Evolutionary conservation across 2,113 vertebrate genomes (phyloP).

Genomic region (Callorhinus ursinus): DNA sequence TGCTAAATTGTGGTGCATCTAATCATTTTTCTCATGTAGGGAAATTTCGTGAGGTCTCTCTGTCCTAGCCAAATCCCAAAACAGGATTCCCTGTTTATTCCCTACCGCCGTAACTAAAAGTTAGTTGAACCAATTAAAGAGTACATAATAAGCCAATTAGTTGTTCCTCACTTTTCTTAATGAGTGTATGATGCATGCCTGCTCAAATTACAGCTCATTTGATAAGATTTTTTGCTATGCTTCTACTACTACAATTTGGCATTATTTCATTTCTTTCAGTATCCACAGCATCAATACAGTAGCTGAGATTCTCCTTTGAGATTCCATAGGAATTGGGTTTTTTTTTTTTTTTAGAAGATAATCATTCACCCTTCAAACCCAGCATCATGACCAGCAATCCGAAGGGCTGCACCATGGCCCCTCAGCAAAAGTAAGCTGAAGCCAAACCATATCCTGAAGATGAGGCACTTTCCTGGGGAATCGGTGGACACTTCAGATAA

Average conservation of each 20-base stretch:
- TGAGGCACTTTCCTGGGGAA: neutral
- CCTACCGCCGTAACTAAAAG: slow-evolving; percentile 10
- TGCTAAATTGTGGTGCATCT: slow-evolving; percentile 53
- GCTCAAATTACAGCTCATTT: slow-evolving; percentile 60
- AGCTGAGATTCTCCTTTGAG: neutral
- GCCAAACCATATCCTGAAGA: neutral
- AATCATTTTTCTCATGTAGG: slow-evolving; percentile 59
- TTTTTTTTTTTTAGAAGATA: neutral
- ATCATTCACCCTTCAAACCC: neutral
- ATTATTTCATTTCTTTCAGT: slow-evolving; percentile 51
- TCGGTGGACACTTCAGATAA: neutral
- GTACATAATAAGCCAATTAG: slow-evolving; percentile 69
- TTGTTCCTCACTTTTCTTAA: slow-evolving; percentile 68
- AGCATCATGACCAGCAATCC: neutral
- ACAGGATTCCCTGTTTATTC: slow-evolving; percentile 42
- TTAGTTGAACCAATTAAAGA: slow-evolving; percentile 70
- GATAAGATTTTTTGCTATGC: slow-evolving; percentile 25
- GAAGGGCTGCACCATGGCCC: neutral
- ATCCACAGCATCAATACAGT: neutral
- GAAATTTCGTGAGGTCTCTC: slow-evolving; percentile 56
- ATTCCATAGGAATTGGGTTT: neutral
- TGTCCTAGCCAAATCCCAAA: slow-evolving; percentile 59
- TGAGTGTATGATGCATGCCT: slow-evolving; percentile 60
- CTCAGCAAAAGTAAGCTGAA: neutral
- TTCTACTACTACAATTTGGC: neutral